These are phyloP conservation scores for Conus betulinus DNA, from an alignment of 1,140 invertebrate species.

Conservation along the genomic window DNA sequence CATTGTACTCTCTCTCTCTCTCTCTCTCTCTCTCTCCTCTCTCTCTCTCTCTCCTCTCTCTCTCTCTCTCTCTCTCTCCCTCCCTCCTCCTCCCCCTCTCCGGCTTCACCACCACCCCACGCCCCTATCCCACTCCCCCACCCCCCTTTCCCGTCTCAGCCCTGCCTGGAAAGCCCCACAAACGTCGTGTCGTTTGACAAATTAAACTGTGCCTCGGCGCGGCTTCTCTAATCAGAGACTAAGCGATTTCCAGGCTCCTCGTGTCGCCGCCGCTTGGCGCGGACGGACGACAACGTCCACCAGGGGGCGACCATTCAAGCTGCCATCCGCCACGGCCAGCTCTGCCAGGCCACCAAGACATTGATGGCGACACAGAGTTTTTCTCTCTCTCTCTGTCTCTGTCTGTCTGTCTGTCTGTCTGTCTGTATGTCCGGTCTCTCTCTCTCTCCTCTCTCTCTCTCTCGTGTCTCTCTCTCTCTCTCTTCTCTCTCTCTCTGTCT, in stretches of 20 bases:
- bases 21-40: not conserved
- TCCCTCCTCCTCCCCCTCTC: not conserved
- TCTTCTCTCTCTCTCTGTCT: no score
- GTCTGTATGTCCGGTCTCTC: no score
- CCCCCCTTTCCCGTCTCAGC: not conserved
- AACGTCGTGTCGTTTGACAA: constrained; percentile 8
- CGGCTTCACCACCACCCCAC: not conserved
- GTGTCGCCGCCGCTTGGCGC: no score
- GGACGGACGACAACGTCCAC: no score
- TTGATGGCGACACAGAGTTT: no score
- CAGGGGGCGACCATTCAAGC: no score
- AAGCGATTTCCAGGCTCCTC: not conserved
- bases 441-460: no score
- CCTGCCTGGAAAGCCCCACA: not conserved
- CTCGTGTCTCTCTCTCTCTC: no score
- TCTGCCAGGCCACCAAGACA: no score
- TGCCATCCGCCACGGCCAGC: no score
- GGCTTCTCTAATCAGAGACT: constrained; percentile 17
- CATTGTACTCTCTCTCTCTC: not conserved
- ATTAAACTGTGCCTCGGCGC: not conserved
- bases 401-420: no score
- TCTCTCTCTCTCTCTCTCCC: not conserved
- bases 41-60: not conserved
- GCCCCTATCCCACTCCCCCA: not conserved
- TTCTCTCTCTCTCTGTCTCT: no score